Conservation (phyloP, 2,113 vertebrate species). For the Ailuropoda melanoleuca region DNA sequence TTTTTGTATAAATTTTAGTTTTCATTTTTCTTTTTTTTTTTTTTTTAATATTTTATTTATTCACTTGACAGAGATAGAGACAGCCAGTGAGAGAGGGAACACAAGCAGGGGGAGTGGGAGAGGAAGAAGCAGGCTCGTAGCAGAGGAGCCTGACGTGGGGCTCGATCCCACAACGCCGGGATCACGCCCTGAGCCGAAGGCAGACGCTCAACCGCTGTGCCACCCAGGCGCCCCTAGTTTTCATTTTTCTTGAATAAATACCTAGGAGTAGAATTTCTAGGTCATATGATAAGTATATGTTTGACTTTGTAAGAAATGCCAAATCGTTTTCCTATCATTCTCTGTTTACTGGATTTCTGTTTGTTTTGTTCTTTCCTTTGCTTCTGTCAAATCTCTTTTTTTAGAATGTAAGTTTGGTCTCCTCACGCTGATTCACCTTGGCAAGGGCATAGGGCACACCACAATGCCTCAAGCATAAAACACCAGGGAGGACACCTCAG, state of each 20-base stretch:
- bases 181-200: too few relatives aligned
- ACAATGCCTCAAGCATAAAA: neutral
- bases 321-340: neutral
- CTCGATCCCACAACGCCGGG: too few relatives aligned
- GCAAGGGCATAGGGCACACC: neutral
- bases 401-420: neutral
- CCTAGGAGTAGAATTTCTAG: neutral
- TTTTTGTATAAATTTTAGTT: neutral
- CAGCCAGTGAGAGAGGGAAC: too few relatives aligned
- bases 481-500: neutral
- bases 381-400: conserved; percentile 2
- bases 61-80: too few relatives aligned
- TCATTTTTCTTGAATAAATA: conserved; percentile 33
- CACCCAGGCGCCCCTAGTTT: too few relatives aligned
- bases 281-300: conserved; percentile 5
- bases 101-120: too few relatives aligned
- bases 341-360: neutral
- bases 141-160: too few relatives aligned
- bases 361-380: conserved; percentile 31
- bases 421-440: neutral
- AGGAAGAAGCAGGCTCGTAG: too few relatives aligned
- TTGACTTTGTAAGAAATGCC: conserved; percentile 32
- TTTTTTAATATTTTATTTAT: too few relatives aligned
- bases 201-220: too few relatives aligned
- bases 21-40: conserved; percentile 29